Conservation (phyloP, 2,797 vertebrate species). For the Clarias platycephalus region DNA sequence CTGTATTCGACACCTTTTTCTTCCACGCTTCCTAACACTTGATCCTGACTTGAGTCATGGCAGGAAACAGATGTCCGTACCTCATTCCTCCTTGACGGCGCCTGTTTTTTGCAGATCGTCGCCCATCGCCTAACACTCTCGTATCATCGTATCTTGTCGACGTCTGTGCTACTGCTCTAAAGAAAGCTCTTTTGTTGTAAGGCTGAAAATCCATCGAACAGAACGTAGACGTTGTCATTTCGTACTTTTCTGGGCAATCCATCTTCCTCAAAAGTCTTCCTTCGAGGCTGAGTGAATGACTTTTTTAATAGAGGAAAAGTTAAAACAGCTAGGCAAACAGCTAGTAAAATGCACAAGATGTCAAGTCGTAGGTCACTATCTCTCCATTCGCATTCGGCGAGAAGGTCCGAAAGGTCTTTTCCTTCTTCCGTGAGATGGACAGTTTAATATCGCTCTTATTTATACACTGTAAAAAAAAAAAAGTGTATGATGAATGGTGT, state of each 20-base stretch:
- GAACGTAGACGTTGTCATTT: not conserved
- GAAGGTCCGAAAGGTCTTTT: slow-evolving; percentile 48
- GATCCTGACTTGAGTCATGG: slow-evolving; percentile 42
- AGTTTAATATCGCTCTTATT: slow-evolving; percentile 45
- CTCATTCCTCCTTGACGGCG: slow-evolving; percentile 26
- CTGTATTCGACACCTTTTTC: slow-evolving; percentile 36
- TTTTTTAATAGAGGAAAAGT: slow-evolving; percentile 30
- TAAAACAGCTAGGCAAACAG: slow-evolving; percentile 30
- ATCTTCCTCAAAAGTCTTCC: slow-evolving; percentile 45
- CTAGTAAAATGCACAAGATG: slow-evolving; percentile 24
- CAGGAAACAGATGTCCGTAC: slow-evolving; percentile 68
- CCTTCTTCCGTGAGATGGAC: slow-evolving; percentile 34
- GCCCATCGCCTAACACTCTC: slow-evolving; percentile 17
- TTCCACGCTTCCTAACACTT: slow-evolving; percentile 59
- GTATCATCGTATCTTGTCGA: not conserved
- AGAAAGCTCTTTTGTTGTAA: slow-evolving; percentile 17
- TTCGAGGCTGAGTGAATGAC: slow-evolving; percentile 41
- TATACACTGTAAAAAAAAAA: slow-evolving; percentile 46
- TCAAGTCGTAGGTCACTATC: slow-evolving; percentile 23
- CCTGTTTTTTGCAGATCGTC: slow-evolving; percentile 21
- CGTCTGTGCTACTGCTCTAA: slow-evolving; percentile 10
- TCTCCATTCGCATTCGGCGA: not conserved
- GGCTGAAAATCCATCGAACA: slow-evolving; percentile 31
- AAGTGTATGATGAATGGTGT: slow-evolving; percentile 24
- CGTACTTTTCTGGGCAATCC: slow-evolving; percentile 51